Evolutionary conservation across 2,888 invertebrate genomes (phyloP).

Genomic region (Eilema caniola): DNA sequence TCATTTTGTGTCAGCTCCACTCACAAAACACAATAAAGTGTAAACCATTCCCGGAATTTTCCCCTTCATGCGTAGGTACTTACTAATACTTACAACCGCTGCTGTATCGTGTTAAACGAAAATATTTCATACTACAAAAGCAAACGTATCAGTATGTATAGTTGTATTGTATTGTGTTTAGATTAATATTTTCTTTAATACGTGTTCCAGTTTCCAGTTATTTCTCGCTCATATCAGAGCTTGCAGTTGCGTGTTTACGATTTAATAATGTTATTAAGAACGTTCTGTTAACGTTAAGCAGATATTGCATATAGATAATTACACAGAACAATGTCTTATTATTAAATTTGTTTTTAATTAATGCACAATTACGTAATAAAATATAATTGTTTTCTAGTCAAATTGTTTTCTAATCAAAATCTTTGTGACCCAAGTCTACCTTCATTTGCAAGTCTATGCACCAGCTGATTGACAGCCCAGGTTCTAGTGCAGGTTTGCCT

Average conservation of each 20-base stretch:
- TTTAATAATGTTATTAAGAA: background rate
- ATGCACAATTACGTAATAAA: too few species aligned
- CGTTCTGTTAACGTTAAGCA: background rate
- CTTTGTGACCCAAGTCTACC: too few species aligned
- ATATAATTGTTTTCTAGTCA: too few species aligned
- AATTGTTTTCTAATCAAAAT: too few species aligned
- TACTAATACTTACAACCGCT: background rate
- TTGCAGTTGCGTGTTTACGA: background rate
- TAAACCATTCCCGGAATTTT: conserved; percentile 35
- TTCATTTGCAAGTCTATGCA: too few species aligned
- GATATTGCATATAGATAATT: background rate
- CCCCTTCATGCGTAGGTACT: conserved; percentile 10
- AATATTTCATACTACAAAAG: background rate
- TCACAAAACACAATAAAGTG: conserved; percentile 26
- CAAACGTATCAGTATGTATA: background rate
- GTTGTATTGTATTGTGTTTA: background rate
- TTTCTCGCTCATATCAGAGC: background rate
- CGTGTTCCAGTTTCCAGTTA: background rate
- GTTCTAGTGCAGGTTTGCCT: too few species aligned
- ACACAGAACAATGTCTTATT: too few species aligned
- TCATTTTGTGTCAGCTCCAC: conserved; percentile 1
- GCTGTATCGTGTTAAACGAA: background rate
- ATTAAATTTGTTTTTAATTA: too few species aligned
- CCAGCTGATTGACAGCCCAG: too few species aligned
- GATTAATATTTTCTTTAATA: background rate